A percentile compares a stretch with the other conserved stretches of the same genome.
phyloP scores from a whole-genome alignment of 2,888 invertebrate genomes.

The Caenorhabditis uteleia region DNA sequence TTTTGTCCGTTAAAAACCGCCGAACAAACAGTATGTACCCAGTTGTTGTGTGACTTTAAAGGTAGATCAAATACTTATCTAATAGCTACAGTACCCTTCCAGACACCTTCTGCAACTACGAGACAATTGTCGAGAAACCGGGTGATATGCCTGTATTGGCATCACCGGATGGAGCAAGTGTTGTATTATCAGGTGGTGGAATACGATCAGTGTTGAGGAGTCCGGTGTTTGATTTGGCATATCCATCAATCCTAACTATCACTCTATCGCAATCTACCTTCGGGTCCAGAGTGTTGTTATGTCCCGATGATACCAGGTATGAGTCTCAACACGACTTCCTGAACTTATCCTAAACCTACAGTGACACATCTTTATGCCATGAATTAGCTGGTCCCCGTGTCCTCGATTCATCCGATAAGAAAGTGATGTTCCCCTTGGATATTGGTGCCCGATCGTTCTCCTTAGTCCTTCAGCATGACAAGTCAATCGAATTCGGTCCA shows the following conservation, averaged over 20 bases:
- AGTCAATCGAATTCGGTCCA: constrained; percentile 53
- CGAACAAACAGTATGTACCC: constrained; percentile 62
- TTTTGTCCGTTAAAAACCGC: constrained; percentile 60
- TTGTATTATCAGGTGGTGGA: constrained; percentile 27
- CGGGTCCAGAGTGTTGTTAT: constrained; percentile 49
- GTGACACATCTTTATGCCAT: constrained; percentile 46
- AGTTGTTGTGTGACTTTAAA: constrained; percentile 57
- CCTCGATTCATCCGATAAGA: constrained; percentile 22
- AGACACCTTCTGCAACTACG: constrained; percentile 45
- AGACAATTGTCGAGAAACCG: constrained; percentile 35
- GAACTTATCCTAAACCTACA: neutral
- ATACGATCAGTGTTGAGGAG: constrained; percentile 35
- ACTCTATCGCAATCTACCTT: constrained; percentile 46
- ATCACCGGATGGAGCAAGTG: constrained; percentile 16
- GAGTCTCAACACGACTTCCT: neutral
- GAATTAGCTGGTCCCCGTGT: constrained; percentile 48
- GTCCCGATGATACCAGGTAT: constrained; percentile 46
- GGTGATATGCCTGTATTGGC: constrained; percentile 31
- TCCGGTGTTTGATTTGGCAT: constrained; percentile 42
- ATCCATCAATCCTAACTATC: constrained; percentile 37
- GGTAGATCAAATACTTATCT: constrained; percentile 17
- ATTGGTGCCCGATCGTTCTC: constrained; percentile 54
- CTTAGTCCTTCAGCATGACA: constrained; percentile 62
- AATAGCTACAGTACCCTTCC: neutral
- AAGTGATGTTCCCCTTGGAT: constrained; percentile 42